Base-by-base conservation (phyloP, 2,888 invertebrate species). In the Conistra vaccinii region DNA sequence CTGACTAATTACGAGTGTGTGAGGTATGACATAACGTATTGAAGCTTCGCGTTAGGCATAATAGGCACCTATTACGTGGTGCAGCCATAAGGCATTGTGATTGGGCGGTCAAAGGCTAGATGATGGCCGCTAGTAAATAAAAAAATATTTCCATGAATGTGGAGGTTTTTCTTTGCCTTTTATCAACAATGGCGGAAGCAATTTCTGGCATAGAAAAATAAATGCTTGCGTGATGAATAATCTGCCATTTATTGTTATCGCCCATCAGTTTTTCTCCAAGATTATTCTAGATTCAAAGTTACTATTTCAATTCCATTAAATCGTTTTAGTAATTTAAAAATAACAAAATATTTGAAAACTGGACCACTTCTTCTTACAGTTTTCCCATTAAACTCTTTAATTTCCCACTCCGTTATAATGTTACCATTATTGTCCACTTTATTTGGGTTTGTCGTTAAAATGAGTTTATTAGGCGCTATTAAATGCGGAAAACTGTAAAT, bases 401-500 rank as follows among this genome's bases (percentile, higher is more conserved):
- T 51, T 58, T 29, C 10, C 14, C 20, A 63, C n/a, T 39, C 77
- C 82, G 85, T 81, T 85, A 76, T 66, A 3, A 3, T 57, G 51
- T 71, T 60, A 35, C 12, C 39, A 69, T 74, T 58, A 74, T 67
- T 58, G 53, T 68, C 32, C 53, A 57, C 32, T 81, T 81, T 45
- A 68, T 76, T 72, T 67, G 58, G n/a, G 45, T 67, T 74, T 55
- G 61, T 73, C 69, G 55, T 42, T 69, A 69, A 66, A 62, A 71
- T 26, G 55, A 78, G 66, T 84, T 76, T 71, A 84, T 58, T 69
- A 66, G 5, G 48, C 57, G 17, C 55, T 63, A 67, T 78, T 67
- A 53, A 26, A 74, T 55, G 66, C 57, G 39, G 26, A 70, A 69
- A 78, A 73, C 83, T 72, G 85, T 85, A 85, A 72, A 82, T 69